Base-by-base conservation (phyloP, 2,888 invertebrate species). In the Polia nebulosa region DNA sequence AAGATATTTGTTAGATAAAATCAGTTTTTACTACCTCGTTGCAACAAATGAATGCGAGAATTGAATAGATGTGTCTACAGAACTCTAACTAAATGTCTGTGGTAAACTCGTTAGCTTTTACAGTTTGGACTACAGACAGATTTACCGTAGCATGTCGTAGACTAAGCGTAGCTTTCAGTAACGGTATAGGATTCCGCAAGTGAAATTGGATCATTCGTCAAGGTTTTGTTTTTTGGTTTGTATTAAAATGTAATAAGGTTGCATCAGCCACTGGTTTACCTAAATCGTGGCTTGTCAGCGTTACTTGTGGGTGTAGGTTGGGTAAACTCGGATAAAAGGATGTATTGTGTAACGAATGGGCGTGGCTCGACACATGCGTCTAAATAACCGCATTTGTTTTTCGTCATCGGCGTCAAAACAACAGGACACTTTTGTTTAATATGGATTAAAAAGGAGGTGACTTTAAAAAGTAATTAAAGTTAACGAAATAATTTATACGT, bases 91-190 rank as follows among this genome's bases (percentile, higher is more conserved):
- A 58, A 61, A 61, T 66, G 57, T 61, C 49, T 59, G 47, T 29
- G 36, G 60, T 76, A 80, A 63, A 76, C 78, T 77, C 60, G 59
- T 72, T 72, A 52, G 66, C 45, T 78, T 77, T 81, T 67, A 81
- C 79, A 81, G 74, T 78, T 78, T 58, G 55, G 68, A 67, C 57
- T 72, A 64, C 66, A 78, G 60, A 75, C 76, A 57, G 66, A 81
- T 81, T 81, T 78, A 78, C 82, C 79, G 78, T 78, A 78, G 57
- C 82, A 81, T 78, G 63, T 78, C 67, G 67, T 53, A 81, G 74
- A 81, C 72, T 76, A 45, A 80, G 76, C 53, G 72, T 47, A 64
- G 78, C 77, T 81, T 81, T 77, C 81, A 77, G 77, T 77, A 77
- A 77, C 77, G 81, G 77, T 77, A 77, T 77, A 77, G 77, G 77